These are phyloP conservation scores for Etheostoma cragini DNA, from an alignment of 2,113 vertebrate genomes.

Conservation along the genomic window DNA sequence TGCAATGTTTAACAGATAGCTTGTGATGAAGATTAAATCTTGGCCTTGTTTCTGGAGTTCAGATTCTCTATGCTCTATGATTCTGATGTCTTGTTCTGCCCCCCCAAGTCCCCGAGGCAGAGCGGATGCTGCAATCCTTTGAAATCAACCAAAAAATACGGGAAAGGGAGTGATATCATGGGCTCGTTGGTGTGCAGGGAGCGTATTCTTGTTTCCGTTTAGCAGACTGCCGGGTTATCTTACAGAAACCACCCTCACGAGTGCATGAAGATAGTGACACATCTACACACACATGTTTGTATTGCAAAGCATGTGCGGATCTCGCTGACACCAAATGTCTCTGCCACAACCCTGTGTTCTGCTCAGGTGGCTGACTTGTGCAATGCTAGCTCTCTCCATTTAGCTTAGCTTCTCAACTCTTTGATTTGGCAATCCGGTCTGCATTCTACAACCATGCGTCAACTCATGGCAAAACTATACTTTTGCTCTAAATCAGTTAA, in stretches of 20 bases:
- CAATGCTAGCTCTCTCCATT: too few species aligned
- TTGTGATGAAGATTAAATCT: conserved; percentile 32
- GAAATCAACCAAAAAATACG: conserved; percentile 60
- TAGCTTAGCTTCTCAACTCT: too few species aligned
- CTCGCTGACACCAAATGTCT: too few species aligned
- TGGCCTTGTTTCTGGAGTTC: conserved; percentile 56
- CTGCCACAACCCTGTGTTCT: too few species aligned
- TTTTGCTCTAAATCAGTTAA: too few species aligned
- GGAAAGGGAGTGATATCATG: conserved; percentile 29
- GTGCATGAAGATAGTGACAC: not conserved
- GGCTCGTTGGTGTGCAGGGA: conserved; percentile 40
- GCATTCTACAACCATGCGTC: too few species aligned
- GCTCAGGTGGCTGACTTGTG: too few species aligned
- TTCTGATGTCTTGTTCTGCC: conserved; percentile 57
- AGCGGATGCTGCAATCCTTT: conserved; percentile 76
- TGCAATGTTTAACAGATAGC: conserved; percentile 33
- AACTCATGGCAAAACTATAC: too few species aligned
- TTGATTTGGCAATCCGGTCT: too few species aligned
- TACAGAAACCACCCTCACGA: conserved; percentile 8
- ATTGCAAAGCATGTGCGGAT: not conserved
- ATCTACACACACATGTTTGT: not conserved
- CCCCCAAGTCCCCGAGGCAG: conserved; percentile 33
- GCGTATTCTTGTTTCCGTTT: conserved; percentile 40
- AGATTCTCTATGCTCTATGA: conserved; percentile 32
- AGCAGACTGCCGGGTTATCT: conserved; percentile 14